phyloP scores from a whole-genome alignment of 2,888 invertebrate genomes.

The Hipparchia sbordonii region DNA sequence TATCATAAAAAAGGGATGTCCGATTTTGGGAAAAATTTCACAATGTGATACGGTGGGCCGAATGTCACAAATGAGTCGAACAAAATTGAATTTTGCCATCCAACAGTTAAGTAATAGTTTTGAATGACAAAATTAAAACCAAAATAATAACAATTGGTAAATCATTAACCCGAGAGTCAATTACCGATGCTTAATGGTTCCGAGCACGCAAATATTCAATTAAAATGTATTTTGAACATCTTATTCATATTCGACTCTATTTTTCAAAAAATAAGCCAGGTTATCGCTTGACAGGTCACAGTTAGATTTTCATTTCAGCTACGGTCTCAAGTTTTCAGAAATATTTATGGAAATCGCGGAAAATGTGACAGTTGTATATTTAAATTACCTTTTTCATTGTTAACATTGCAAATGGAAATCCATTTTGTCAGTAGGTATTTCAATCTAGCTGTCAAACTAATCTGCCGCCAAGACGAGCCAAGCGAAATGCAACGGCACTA shows the following conservation, averaged over 20 bases:
- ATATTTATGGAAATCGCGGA: conserved; percentile 31
- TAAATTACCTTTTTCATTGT: conserved; percentile 17
- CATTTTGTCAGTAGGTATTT: no score
- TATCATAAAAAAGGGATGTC: no score
- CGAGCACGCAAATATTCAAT: conserved; percentile 48
- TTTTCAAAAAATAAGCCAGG: neutral
- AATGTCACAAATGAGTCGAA: neutral
- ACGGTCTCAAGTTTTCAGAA: conserved; percentile 24
- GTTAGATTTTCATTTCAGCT: conserved; percentile 9
- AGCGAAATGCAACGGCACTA: no score
- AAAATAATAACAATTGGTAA: conserved; percentile 37
- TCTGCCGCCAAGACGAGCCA: no score
- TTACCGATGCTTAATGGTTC: conserved; percentile 46
- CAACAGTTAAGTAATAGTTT: conserved; percentile 5
- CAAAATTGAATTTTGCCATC: conserved; percentile 6
- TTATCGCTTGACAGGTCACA: neutral
- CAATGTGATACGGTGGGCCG: no score
- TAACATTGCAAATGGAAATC: neutral
- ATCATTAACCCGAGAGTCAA: conserved; percentile 41
- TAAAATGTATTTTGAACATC: conserved; percentile 38
- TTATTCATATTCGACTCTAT: conserved; percentile 26
- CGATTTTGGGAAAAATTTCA: no score
- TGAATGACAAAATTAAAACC: neutral
- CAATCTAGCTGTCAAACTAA: no score
- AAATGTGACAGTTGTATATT: conserved; percentile 31